Conservation (phyloP, 2,113 vertebrate genomes). For the Gallinago jamesoni region DNA sequence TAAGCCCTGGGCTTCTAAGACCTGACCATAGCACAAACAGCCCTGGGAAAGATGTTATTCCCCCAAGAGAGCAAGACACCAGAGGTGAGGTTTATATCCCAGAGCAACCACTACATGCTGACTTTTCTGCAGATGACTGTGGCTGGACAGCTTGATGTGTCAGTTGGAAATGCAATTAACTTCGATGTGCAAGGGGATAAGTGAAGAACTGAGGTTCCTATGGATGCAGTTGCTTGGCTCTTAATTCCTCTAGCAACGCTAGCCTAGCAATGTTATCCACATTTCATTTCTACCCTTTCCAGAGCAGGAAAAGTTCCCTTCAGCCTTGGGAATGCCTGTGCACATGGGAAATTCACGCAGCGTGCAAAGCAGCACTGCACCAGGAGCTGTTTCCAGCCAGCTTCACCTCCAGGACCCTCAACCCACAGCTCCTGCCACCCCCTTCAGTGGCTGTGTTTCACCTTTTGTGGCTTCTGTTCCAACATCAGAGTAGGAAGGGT, state of each 20-base stretch:
- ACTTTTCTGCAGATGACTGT: not conserved
- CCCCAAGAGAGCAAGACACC: not conserved
- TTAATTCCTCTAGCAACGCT: slow-evolving; percentile 47
- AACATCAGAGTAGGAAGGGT: not conserved
- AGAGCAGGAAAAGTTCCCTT: not conserved
- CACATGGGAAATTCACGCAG: accelerated
- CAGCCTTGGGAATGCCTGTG: not conserved
- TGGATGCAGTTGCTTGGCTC: slow-evolving; percentile 53
- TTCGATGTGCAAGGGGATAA: slow-evolving; percentile 4
- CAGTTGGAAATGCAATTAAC: slow-evolving; percentile 56
- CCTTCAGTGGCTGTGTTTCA: not conserved
- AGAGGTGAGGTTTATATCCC: slow-evolving; percentile 28
- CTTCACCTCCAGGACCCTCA: not conserved
- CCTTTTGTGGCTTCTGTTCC: not conserved
- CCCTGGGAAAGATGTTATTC: slow-evolving; percentile 6
- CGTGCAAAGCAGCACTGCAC: not conserved
- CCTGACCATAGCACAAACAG: not conserved
- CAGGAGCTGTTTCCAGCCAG: not conserved
- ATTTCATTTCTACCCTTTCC: not conserved
- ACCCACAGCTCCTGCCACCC: not conserved
- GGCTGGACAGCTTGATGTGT: slow-evolving; percentile 47
- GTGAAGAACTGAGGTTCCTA: slow-evolving; percentile 47
- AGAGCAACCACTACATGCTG: not conserved
- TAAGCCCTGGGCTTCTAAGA: slow-evolving; percentile 10
- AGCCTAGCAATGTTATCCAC: not conserved